Base-by-base conservation (phyloP, 2,113 vertebrate genomes). In the Paralichthys olivaceus region DNA sequence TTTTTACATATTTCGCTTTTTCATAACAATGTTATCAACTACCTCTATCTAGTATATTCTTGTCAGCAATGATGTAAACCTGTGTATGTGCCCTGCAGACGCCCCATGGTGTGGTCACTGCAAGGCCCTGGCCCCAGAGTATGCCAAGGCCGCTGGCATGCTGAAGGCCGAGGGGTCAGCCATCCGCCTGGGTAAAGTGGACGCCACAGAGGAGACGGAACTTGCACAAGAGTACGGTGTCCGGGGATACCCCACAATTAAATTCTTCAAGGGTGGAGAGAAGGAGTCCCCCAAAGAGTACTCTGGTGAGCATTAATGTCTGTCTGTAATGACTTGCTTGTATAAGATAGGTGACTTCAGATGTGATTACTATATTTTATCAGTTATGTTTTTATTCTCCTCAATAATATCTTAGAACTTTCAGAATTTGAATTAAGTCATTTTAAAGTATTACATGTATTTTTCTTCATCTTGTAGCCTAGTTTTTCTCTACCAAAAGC, bases 81-180 rank as follows among this genome's bases (percentile, higher is more conserved):
- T 51, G 7, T 81, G 15, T 69, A 2, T 62, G n/a, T 51, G 15
- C 25, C 47, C 6, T 32, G 11, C 89, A 99, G 98, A 99, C 62
- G 98, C 98, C 7, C 98, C 98, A 1, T 99, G 98, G 98, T 99
- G 98, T 14, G 98, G 98, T 4, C 98, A 99, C 90, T 99, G 98
- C 94, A 99, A 99, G 56, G 98, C 98, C 0, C 93, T 99, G 89
- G 97, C 93, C 1, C 98, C 98, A 0, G 98, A 99, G 86, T 99
- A 96, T 0, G 96, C 93, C 59, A 99, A 98, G 89, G 98, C 98
- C 0, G 98, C 98, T 0, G 96, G 95, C 2, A 93, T 94, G 29
- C 93, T 99, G 80, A 96, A 96, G 87, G 93, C 89, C 0, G 97
- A 98, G 74, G 95, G 95, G 2, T 99, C 97, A 0, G 93, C 86